Percentiles rank a stretch among this genome's conserved stretches.
These are phyloP conservation scores for Rhinichthys klamathensis DNA, from an alignment of 2,113 vertebrate genomes.

Conservation along the genomic window DNA sequence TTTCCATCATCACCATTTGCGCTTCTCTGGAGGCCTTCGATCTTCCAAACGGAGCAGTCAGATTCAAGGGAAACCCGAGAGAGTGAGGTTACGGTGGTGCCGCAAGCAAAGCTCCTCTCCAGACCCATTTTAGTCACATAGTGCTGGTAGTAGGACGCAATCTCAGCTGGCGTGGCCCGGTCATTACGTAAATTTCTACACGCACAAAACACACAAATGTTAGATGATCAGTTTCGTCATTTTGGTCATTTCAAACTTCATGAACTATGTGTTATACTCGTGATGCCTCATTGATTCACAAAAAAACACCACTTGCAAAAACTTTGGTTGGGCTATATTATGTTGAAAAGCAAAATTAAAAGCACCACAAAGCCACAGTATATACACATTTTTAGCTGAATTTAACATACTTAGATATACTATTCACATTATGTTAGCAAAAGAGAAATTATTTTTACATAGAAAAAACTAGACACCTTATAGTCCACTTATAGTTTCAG, in stretches of 20 bases:
- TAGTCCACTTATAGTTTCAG: background rate
- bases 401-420: background rate
- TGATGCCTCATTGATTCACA: background rate
- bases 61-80: slow-evolving; percentile 55
- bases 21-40: slow-evolving; percentile 70
- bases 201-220: background rate
- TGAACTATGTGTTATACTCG: background rate
- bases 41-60: slow-evolving; percentile 68
- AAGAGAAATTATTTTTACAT: background rate
- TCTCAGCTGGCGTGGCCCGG: slow-evolving; percentile 78
- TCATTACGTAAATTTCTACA: slow-evolving; percentile 79
- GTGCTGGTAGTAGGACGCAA: slow-evolving; percentile 82
- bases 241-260: background rate
- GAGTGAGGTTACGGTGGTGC: slow-evolving; percentile 72
- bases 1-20: slow-evolving; percentile 50
- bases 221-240: background rate
- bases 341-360: background rate
- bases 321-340: no score
- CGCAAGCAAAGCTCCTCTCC: slow-evolving; percentile 73
- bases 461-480: background rate
- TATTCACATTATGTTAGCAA: background rate
- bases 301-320: background rate
- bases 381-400: background rate
- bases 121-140: slow-evolving; percentile 76
- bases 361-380: background rate